Evolutionary conservation across 2,888 invertebrate species (phyloP), one percentile per base, ranked within the genome.

Genomic region (Trichopoda pennipes): DNA sequence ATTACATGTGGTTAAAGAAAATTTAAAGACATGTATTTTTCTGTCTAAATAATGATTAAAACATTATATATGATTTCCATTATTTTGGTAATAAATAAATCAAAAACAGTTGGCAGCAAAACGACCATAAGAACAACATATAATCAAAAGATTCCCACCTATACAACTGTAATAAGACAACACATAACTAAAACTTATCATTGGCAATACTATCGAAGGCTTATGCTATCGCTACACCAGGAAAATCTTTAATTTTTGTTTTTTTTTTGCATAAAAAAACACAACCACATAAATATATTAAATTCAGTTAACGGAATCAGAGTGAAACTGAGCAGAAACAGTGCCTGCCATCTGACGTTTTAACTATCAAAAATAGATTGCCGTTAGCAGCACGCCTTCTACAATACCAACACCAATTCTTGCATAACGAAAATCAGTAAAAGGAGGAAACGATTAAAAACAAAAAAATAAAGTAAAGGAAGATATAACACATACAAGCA

Each of bases 321-420:
- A 63, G 78, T 72, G 79, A 66, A 82, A 82, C 75, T 70, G 68
- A 76, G 82, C 72, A 79, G 75, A 76, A 76, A 79, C 78, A 68
- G 66, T 81, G 70, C 42, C 56, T 75, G 70, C 60, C 74, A 78
- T 78, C 78, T 66, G 35, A 68, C 28, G 58, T 28, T 42, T 14
- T 32, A 63, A 44, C 16, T 3, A 73, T 68, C 12, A 64, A 64
- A 75, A 64, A 75, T 82, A 82, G 72, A 79, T 82, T 72, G 68
- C 75, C 82, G 79, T 56, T 68, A 82, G 78, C 75, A 56, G 66
- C 42, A 79, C 82, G 79, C 82, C 82, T 75, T 68, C 68, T 35
- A 56, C 19, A 61, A 51, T 28, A 81, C 23, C 66, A 77, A 49
- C 44, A 38, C 12, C 38, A 38, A 38, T 7, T 2, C 28, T 28